Percentiles rank a stretch among this genome's conserved stretches.
phyloP scores from a whole-genome alignment of 2,797 vertebrate species.

The Sitta carolinensis region DNA sequence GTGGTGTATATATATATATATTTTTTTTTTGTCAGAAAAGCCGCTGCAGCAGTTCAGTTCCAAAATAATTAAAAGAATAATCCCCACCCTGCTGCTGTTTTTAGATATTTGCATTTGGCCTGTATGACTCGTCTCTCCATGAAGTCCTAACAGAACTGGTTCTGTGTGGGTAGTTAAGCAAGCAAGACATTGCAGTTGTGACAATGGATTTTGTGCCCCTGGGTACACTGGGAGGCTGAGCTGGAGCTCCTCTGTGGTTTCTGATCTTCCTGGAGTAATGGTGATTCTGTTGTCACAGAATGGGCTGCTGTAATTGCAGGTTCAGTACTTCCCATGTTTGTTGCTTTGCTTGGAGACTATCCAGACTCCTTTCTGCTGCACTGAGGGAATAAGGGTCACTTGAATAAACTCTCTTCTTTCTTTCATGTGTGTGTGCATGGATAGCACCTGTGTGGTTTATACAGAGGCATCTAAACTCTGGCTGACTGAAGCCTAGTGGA shows the following conservation, averaged over 20 bases:
- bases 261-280: not conserved
- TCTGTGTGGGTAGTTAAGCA: not conserved
- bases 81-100: slow-evolving; percentile 28
- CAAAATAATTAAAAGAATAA: not conserved
- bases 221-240: not conserved
- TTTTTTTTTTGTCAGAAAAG: not conserved
- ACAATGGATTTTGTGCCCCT: not conserved
- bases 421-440: not conserved
- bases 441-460: not conserved
- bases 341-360: not conserved
- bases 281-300: not conserved
- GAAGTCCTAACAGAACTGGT: slow-evolving; percentile 28
- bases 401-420: not conserved
- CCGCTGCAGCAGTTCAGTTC: not conserved
- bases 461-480: not conserved
- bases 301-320: not conserved
- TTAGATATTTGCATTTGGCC: slow-evolving; percentile 14
- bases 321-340: not conserved
- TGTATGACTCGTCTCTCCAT: not conserved
- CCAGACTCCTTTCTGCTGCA: not conserved
- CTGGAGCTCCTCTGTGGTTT: not conserved
- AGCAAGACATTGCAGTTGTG: not conserved
- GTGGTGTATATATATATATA: too few species aligned
- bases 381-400: not conserved
- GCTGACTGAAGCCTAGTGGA: not conserved